A percentile compares a stretch with the other conserved stretches of the same genome.
phyloP scores from a whole-genome alignment of 2,888 invertebrate genomes.

The Caenorhabditis angaria region DNA sequence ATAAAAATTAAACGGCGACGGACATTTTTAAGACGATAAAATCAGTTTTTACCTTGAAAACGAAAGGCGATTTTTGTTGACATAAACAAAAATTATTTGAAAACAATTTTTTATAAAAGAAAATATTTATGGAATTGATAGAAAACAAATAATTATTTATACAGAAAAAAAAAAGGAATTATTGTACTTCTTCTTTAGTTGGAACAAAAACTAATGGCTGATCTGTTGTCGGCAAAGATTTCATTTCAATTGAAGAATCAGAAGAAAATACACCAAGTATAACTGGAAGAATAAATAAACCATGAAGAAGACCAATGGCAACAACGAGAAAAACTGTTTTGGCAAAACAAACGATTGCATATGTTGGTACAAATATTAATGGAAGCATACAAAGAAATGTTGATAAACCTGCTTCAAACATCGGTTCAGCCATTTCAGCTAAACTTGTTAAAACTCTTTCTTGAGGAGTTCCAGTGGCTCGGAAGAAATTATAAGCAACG shows the following conservation, averaged over 20 bases:
- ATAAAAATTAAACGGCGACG: neutral
- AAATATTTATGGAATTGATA: too few species aligned
- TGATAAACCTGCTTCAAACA: constrained; percentile 64
- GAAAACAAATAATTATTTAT: too few species aligned
- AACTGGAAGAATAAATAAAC: constrained; percentile 59
- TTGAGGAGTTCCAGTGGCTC: constrained; percentile 46
- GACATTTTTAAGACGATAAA: neutral
- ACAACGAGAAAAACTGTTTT: constrained; percentile 60
- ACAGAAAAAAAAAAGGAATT: too few species aligned
- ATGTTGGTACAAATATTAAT: constrained; percentile 69
- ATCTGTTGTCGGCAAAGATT: constrained; percentile 12
- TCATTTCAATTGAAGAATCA: constrained; percentile 19
- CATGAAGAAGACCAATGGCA: constrained; percentile 57
- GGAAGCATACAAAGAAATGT: constrained; percentile 70
- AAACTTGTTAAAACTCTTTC: constrained; percentile 62
- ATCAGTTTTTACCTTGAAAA: constrained; percentile 2
- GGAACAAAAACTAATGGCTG: neutral
- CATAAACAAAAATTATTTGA: too few species aligned
- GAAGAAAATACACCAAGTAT: constrained; percentile 44
- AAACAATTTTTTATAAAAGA: too few species aligned
- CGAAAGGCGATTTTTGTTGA: neutral
- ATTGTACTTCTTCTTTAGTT: neutral
- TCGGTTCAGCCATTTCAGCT: constrained; percentile 66
- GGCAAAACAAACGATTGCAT: constrained; percentile 71
- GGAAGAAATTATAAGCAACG: constrained; percentile 69